Base-by-base conservation (phyloP, 35 echinoderm and acorn worm genomes). In the Lytechinus pictus region DNA sequence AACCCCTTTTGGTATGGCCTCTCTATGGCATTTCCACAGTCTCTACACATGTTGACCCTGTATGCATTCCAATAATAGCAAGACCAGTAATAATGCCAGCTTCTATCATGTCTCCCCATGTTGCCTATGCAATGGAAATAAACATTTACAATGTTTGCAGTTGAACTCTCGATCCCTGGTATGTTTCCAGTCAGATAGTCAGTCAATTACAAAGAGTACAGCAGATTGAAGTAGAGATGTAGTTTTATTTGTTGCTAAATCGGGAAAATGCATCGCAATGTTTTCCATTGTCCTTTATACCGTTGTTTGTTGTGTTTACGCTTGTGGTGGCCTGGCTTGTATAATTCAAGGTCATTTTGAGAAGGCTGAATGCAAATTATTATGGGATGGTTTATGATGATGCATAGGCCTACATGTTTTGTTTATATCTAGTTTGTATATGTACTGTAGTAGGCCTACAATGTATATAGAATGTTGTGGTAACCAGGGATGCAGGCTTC, bases 1-100 rank as follows among this genome's bases (percentile, higher is more conserved):
- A 79, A 79, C 66, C 66, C 66, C 66, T 79, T 72, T 79, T 79
- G 66, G 66, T 79, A 4, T n/a, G 88, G 88, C 88, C 88, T 52
- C 88, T 90, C 29, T 10, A 4, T 90, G 88, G 88, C 88, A 90
- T 90, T 90, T 90, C 88, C 29, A 53, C 52, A 33, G 88, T 52
- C 33, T 90, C 88, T 54, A 54, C 88, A 44, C 16, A 44, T 28
- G 88, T 52, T 90, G 88, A 90, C 88, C 88, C 88, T 54, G 13
- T 4, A 29, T 4, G 27, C 88, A 90, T 90, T 90, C 88, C 52
- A 52, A 54, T 28, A 28, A 90, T 90, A 51, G 52, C 29, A 14
- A 52, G 88, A 90, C 88, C 88, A 90, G 88, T 54, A 90, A 88
- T 90, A 90, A 90, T 54, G 28, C 24, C 88, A 90, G 88, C 88